Conservation (phyloP, 2,797 vertebrate genomes). For the Rachycentron canadum region DNA sequence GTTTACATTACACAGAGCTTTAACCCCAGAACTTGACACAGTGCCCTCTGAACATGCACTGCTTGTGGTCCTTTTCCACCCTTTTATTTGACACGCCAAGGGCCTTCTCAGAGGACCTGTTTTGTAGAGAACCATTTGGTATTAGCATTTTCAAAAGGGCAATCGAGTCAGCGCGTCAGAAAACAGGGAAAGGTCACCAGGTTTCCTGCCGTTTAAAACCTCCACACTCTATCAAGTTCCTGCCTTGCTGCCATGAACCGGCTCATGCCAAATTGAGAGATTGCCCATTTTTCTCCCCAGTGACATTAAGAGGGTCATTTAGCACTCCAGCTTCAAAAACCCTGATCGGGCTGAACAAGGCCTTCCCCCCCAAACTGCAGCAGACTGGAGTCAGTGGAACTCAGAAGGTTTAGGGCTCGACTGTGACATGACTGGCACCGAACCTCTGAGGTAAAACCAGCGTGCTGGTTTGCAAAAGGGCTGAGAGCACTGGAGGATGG, state of each 20-base stretch:
- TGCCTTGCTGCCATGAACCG: constrained; percentile 66
- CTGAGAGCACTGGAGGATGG: constrained; percentile 54
- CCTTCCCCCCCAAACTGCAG: constrained; percentile 22
- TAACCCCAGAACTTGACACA: constrained; percentile 63
- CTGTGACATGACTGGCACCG: constrained; percentile 68
- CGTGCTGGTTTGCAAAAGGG: constrained; percentile 58
- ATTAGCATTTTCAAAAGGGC: constrained; percentile 88
- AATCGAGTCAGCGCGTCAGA: constrained; percentile 82
- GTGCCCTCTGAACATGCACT: constrained; percentile 56
- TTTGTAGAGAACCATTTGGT: constrained; percentile 75
- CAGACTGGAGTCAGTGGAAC: constrained; percentile 58
- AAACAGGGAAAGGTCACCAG: constrained; percentile 86
- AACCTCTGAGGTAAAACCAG: constrained; percentile 63
- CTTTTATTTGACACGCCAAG: constrained; percentile 67
- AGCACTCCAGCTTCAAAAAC: constrained; percentile 71
- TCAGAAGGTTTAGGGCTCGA: constrained; percentile 65
- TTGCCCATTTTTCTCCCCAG: constrained; percentile 74
- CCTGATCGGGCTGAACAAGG: constrained; percentile 65
- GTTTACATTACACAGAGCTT: constrained; percentile 41
- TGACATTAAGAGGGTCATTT: constrained; percentile 87
- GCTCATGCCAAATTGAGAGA: constrained; percentile 82
- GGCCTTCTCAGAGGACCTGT: constrained; percentile 75
- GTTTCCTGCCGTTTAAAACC: constrained; percentile 81
- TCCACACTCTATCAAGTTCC: constrained; percentile 82
- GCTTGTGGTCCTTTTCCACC: constrained; percentile 62